Evolutionary conservation across 2,888 invertebrate species (phyloP).

Genomic region (Odontocerum albicorne): DNA sequence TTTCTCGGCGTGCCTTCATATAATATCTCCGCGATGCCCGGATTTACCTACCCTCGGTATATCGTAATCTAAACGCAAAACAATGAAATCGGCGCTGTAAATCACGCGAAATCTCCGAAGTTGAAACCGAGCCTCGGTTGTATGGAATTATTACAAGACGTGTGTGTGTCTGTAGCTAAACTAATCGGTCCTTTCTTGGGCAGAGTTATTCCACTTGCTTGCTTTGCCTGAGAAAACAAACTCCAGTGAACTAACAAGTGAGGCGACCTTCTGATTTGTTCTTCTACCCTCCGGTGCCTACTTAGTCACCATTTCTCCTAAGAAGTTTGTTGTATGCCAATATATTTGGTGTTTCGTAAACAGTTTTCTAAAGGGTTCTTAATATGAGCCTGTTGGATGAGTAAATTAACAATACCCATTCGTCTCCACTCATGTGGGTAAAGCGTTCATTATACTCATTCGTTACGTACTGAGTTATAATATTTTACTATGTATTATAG

Average conservation of each 20-base stretch:
- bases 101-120: constrained; percentile 37
- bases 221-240: constrained; percentile 1
- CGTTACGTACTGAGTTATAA: no score
- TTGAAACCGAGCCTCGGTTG: constrained; percentile 31
- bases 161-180: constrained; percentile 21
- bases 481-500: no score
- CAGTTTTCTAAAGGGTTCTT: background rate
- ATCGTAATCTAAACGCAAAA: constrained; percentile 38
- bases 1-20: constrained; percentile 26
- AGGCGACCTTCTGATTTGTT: constrained; percentile 10
- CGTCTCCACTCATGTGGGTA: no score
- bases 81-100: constrained; percentile 37
- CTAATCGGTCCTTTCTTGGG: constrained; percentile 26
- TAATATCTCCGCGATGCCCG: constrained; percentile 12
- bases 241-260: background rate
- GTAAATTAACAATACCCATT: background rate
- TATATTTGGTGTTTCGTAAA: constrained; percentile 12
- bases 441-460: no score
- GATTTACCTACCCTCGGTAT: constrained; percentile 32
- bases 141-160: constrained; percentile 34
- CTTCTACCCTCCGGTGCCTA: background rate
- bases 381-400: background rate
- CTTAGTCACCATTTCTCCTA: background rate
- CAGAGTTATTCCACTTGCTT: constrained; percentile 11
- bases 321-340: constrained; percentile 24